These are phyloP conservation scores for Amaurobius ferox DNA, from an alignment of 2,888 invertebrate species.

Conservation along the genomic window DNA sequence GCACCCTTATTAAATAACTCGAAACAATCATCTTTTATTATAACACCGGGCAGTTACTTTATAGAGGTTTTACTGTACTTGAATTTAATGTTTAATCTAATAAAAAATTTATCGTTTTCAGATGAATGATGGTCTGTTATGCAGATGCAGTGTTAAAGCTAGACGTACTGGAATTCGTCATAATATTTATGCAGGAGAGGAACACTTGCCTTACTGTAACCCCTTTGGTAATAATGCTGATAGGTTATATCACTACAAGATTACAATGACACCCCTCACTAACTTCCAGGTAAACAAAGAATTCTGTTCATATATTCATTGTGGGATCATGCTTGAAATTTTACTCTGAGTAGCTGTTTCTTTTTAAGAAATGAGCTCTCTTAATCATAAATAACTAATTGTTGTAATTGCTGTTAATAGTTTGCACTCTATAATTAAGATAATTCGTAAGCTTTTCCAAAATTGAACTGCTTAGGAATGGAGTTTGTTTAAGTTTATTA, in stretches of 20 bases:
- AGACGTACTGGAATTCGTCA: constrained; percentile 94
- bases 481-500: no score
- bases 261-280: constrained; percentile 79
- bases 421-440: no score
- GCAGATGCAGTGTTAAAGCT: constrained; percentile 94
- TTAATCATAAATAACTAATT: no score
- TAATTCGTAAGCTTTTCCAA: no score
- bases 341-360: no score
- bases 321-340: no score
- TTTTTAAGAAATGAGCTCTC: no score
- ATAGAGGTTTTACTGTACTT: not conserved
- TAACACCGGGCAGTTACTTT: no score
- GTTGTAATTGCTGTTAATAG: no score
- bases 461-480: no score
- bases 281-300: constrained; percentile 79
- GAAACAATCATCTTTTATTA: no score
- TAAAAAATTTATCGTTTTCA: constrained; percentile 74
- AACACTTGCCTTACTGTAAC: constrained; percentile 83
- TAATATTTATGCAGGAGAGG: constrained; percentile 95
- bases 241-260: constrained; percentile 91
- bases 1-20: no score
- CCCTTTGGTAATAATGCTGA: constrained; percentile 88
- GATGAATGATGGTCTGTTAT: constrained; percentile 98
- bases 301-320: not conserved
- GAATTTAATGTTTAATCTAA: constrained; percentile 32